Evolutionary conservation across 2,888 invertebrate genomes (phyloP).

Genomic region (Phasia obesa): DNA sequence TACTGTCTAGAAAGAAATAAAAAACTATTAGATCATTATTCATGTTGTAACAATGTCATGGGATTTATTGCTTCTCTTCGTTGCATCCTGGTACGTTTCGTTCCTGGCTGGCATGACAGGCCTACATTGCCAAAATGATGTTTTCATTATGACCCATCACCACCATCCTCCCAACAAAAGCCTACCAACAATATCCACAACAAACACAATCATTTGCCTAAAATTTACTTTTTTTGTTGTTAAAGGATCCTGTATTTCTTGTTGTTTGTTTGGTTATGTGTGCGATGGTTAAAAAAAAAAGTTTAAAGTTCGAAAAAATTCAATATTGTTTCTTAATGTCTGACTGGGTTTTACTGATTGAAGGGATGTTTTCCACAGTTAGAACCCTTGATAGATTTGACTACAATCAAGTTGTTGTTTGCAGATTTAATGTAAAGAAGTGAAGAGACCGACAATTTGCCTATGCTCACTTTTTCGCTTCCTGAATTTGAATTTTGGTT

Average conservation of each 20-base stretch:
- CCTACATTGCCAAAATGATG: constrained; percentile 65
- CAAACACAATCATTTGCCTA: constrained; percentile 14
- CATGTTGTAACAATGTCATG: constrained; percentile 53
- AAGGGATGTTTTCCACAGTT: constrained; percentile 41
- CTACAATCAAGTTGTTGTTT: constrained; percentile 49
- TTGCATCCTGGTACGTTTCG: constrained; percentile 16
- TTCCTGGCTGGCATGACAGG: constrained; percentile 21
- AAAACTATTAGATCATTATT: constrained; percentile 55
- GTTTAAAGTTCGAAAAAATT: constrained; percentile 10
- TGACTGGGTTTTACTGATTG: constrained; percentile 3
- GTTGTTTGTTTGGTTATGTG: constrained; percentile 14
- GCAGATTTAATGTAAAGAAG: not conserved
- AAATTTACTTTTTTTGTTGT: not conserved
- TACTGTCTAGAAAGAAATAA: constrained; percentile 20
- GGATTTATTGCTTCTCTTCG: constrained; percentile 1
- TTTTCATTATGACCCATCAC: constrained; percentile 62
- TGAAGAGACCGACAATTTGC: constrained; percentile 47
- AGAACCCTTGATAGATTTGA: constrained; percentile 48
- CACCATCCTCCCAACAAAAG: too few relatives aligned
- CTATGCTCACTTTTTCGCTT: constrained; percentile 52
- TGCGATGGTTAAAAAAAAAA: not conserved
- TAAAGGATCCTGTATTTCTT: constrained; percentile 14
- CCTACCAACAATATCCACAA: constrained; percentile 26
- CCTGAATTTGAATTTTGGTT: constrained; percentile 33
- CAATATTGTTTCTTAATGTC: constrained; percentile 57